Evolutionary conservation across 2,888 invertebrate species (phyloP).

Genomic region (Eupithecia exiguata): DNA sequence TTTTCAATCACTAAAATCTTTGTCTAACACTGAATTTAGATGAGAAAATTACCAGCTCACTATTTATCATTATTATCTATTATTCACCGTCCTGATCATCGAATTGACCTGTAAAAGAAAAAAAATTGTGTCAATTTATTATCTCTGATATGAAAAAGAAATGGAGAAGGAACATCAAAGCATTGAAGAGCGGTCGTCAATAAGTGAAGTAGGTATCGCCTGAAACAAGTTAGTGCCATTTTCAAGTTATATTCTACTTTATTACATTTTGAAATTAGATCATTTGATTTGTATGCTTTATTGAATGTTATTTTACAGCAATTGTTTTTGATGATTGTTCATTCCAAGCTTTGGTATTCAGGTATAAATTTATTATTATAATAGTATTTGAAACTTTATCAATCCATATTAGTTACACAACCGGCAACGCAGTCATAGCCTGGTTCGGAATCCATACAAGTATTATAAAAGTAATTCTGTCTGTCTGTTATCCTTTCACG

Average conservation of each 20-base stretch:
- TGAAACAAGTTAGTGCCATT: neutral
- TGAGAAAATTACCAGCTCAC: slow-evolving; percentile 56
- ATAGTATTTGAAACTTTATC: neutral
- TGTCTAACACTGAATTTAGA: slow-evolving; percentile 75
- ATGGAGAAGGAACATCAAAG: neutral
- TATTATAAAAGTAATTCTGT: no score
- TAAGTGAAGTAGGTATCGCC: neutral
- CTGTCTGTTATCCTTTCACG: no score
- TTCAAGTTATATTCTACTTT: neutral
- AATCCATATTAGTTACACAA: neutral
- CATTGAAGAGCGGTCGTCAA: neutral
- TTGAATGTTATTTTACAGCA: no score
- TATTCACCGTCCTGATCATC: slow-evolving; percentile 67
- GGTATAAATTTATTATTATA: no score
- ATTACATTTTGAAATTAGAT: neutral
- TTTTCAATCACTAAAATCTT: slow-evolving; percentile 63
- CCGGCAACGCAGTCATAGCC: neutral
- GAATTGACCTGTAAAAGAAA: slow-evolving; percentile 66
- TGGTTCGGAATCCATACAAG: no score
- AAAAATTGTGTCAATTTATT: slow-evolving; percentile 11
- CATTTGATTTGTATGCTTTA: neutral
- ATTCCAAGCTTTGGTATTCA: neutral
- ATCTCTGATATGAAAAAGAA: neutral
- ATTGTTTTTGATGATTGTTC: neutral
- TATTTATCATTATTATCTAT: slow-evolving; percentile 27